Evolutionary conservation across 2,888 invertebrate species (phyloP).

Genomic region (Rhagonycha lutea): DNA sequence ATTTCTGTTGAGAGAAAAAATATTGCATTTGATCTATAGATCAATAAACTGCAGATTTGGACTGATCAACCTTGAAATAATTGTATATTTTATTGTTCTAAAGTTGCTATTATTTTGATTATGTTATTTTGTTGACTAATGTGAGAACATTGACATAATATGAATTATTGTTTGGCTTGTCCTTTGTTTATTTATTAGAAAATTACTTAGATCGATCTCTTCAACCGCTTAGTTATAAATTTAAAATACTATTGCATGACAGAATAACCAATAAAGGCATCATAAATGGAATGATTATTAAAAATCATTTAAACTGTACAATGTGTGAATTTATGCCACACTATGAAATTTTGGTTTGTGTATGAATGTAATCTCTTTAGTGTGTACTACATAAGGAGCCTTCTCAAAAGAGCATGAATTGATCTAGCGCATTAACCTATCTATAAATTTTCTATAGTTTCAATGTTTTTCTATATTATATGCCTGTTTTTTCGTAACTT

Average conservation of each 20-base stretch:
- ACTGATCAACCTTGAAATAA: background rate
- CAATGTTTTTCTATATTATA: background rate
- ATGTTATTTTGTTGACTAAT: background rate
- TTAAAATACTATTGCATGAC: background rate
- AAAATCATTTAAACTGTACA: background rate
- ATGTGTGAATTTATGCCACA: background rate
- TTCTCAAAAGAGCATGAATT: background rate
- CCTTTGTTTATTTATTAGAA: too few species aligned
- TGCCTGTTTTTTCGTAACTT: background rate
- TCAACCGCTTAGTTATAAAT: background rate
- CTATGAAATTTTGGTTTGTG: background rate
- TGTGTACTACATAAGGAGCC: background rate
- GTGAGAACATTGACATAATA: background rate
- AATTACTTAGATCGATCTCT: background rate
- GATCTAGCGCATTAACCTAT: background rate
- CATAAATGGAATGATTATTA: background rate
- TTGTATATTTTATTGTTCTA: background rate
- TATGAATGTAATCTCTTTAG: background rate
- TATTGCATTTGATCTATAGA: background rate
- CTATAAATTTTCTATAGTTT: background rate
- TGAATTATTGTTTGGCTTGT: background rate
- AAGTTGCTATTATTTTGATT: background rate
- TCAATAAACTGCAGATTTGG: background rate
- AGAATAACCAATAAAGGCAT: background rate
- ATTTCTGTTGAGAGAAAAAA: background rate